Base-by-base conservation (phyloP, 2,113 vertebrate genomes). In the Daboia siamensis region DNA sequence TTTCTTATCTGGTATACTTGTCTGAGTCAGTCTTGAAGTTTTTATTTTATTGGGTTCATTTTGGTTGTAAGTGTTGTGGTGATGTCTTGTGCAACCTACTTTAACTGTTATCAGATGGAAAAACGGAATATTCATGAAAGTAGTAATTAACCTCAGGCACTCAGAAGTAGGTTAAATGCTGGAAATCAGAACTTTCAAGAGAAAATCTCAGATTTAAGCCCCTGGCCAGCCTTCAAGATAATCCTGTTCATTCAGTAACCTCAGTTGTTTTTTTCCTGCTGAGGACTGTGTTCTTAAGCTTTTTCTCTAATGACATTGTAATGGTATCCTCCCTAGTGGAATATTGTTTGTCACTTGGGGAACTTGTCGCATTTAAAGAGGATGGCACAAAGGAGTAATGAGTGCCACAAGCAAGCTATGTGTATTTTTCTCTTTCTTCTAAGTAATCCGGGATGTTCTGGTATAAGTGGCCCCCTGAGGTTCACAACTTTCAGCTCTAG, bases 301-400 rank as follows among this genome's bases (percentile, higher is more conserved):
- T n/a, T 59, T 93, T 15, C 39, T 94, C 85, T 94, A 92, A 94
- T 95, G 24, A 89, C 85, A 87, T 86, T 0, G 44, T 93, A 93
- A 61, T 54, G 1, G 2, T 91, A 2, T 86, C 94, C 44, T 94
- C 94, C 92, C 88, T 93, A 92, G 88, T 52, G 15, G 21, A 93
- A 92, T 24, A 56, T n/a, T 84, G 33, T 93, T 94, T 93, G 85
- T 80, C 88, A 44, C 64, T 89, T 93, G 93, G 64, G 92, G 90
- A 88, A 57, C 91, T 46, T 84, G 80, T 17, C 86, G 89, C 12
- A 1, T 93, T 90, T 95, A 92, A 94, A 94, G 55, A 39, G 89
- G 48, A 48, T 90, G 39, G 4, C 10, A 85, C 24, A 86, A 4
- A 23, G 6, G 1, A 17, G 9, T 1, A 89, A 86, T 89, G 54